phyloP scores from a whole-genome alignment of 1,140 invertebrate genomes.

The Anastrepha obliqua region DNA sequence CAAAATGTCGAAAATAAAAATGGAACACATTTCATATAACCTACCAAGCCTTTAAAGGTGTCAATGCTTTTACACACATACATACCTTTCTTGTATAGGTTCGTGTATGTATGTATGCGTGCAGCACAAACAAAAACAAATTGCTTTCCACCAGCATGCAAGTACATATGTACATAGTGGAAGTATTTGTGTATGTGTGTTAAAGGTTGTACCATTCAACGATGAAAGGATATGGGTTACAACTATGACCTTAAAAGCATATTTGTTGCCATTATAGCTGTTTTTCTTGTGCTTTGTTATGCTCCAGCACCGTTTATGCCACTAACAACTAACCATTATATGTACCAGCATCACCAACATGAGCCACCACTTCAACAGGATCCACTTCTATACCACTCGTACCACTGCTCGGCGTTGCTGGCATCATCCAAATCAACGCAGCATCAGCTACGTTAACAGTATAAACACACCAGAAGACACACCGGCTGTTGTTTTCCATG shows the following conservation, averaged over 20 bases:
- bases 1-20: conserved; percentile 20
- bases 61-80: background rate
- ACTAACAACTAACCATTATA: conserved; percentile 14
- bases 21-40: background rate
- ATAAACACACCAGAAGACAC: background rate
- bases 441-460: background rate
- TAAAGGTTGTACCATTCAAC: conserved; percentile 3
- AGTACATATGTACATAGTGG: background rate
- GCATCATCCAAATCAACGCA: background rate
- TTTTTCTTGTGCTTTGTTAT: background rate
- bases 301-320: background rate
- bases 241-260: conserved; percentile 46
- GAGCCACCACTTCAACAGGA: background rate
- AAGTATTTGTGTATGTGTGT: background rate
- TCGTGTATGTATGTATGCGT: background rate
- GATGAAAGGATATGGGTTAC: conserved; percentile 33
- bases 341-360: background rate
- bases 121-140: background rate
- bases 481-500: conserved; percentile 26
- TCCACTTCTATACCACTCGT: background rate
- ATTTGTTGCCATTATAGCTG: background rate
- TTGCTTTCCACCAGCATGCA: no score
- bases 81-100: background rate
- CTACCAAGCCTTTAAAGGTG: background rate
- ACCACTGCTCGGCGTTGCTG: no score